Percentiles rank a stretch among this genome's conserved stretches.
These are phyloP conservation scores for Ranitomeya variabilis DNA, from an alignment of 2,113 vertebrate genomes.

Conservation along the genomic window DNA sequence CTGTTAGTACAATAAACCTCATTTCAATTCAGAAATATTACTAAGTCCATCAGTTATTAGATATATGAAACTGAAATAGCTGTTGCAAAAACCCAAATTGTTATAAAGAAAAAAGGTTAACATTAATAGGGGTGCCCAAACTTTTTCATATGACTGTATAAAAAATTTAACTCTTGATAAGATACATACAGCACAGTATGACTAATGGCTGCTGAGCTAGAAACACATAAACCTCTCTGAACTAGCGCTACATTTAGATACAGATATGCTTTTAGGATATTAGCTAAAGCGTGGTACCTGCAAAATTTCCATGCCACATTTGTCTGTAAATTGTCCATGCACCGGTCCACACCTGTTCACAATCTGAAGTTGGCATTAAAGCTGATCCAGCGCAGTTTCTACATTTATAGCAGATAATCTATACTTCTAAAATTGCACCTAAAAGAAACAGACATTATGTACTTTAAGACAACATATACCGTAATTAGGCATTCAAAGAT, in stretches of 20 bases:
- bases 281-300: neutral
- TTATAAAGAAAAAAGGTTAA: too few relatives aligned
- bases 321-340: neutral
- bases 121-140: too few relatives aligned
- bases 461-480: neutral
- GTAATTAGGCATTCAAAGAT: slow-evolving; percentile 22
- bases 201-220: neutral
- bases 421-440: neutral
- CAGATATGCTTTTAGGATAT: neutral
- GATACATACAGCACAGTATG: neutral
- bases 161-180: too few relatives aligned
- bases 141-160: too few relatives aligned
- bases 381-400: neutral
- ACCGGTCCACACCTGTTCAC: neutral
- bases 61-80: too few relatives aligned
- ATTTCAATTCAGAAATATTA: too few relatives aligned
- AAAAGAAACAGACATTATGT: slow-evolving; percentile 14
- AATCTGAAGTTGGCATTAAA: neutral
- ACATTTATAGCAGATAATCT: neutral
- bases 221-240: neutral
- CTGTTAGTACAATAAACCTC: too few relatives aligned
- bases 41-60: too few relatives aligned
- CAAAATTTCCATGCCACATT: too few relatives aligned
- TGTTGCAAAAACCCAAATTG: too few relatives aligned
- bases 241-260: neutral